phyloP scores from a whole-genome alignment of 2,888 invertebrate genomes.

The Incurvaria masculella region DNA sequence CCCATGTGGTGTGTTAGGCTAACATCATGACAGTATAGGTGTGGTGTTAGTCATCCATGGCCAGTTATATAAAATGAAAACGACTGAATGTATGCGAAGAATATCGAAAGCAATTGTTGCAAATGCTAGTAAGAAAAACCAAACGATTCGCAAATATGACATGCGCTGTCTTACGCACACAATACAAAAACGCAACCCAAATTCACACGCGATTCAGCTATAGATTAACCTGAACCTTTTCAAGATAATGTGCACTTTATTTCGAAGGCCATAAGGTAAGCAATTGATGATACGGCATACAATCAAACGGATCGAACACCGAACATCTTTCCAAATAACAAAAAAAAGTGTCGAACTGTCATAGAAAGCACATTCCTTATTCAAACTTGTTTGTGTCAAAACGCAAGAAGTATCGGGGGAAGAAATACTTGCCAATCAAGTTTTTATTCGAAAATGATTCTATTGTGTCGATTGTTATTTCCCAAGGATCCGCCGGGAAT shows the following conservation, averaged over 20 bases:
- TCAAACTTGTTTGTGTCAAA: not conserved
- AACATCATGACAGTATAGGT: no score
- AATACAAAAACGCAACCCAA: not conserved
- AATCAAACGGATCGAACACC: not conserved
- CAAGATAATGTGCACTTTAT: not conserved
- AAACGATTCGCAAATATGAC: not conserved
- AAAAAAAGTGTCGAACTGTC: not conserved
- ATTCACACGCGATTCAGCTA: not conserved
- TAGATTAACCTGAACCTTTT: not conserved
- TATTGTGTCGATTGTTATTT: not conserved
- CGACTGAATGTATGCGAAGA: not conserved
- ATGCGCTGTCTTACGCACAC: not conserved
- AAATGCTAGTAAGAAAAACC: not conserved
- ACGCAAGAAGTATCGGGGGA: conserved; percentile 20
- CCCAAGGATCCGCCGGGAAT: conserved; percentile 7
- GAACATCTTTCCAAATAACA: not conserved
- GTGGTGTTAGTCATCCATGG: no score
- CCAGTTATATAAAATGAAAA: no score
- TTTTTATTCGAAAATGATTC: conserved; percentile 42
- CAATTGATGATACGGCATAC: no score
- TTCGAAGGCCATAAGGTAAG: not conserved
- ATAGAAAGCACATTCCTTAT: not conserved
- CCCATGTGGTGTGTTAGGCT: no score
- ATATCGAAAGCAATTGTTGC: not conserved
- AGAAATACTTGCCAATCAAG: conserved; percentile 50